Conservation (phyloP, 92 coral and sea anemone genomes). For the Zoanthus gigantus region DNA sequence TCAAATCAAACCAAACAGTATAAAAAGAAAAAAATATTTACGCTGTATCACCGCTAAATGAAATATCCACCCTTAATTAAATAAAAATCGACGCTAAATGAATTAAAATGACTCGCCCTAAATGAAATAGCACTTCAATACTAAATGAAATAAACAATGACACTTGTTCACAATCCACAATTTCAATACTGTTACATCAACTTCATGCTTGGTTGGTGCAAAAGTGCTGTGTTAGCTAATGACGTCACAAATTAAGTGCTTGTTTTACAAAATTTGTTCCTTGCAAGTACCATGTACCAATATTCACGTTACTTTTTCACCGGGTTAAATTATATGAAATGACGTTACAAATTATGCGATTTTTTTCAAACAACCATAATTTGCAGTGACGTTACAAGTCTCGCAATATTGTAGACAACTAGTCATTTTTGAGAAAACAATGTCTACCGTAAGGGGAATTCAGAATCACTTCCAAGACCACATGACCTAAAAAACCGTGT, state of each 20-base stretch:
- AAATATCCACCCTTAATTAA: constrained; percentile 33
- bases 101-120: constrained; percentile 35
- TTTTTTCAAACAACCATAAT: neutral
- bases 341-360: neutral
- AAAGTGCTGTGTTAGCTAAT: neutral
- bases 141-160: constrained; percentile 32
- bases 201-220: constrained; percentile 2
- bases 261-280: neutral
- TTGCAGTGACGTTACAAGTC: neutral
- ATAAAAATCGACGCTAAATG: constrained; percentile 24
- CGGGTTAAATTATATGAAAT: neutral
- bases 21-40: no score
- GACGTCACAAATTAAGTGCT: neutral
- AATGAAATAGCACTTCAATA: constrained; percentile 29
- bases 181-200: constrained; percentile 7
- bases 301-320: constrained; percentile 1
- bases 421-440: neutral
- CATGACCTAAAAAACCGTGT: neutral
- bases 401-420: neutral
- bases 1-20: no score
- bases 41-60: constrained; percentile 2
- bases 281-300: constrained; percentile 5
- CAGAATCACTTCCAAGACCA: neutral
- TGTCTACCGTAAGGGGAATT: neutral
- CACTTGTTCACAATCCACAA: constrained; percentile 8